phyloP scores from a whole-genome alignment of 2,797 vertebrate genomes.

The Tokudaia tokunoshimensis region DNA sequence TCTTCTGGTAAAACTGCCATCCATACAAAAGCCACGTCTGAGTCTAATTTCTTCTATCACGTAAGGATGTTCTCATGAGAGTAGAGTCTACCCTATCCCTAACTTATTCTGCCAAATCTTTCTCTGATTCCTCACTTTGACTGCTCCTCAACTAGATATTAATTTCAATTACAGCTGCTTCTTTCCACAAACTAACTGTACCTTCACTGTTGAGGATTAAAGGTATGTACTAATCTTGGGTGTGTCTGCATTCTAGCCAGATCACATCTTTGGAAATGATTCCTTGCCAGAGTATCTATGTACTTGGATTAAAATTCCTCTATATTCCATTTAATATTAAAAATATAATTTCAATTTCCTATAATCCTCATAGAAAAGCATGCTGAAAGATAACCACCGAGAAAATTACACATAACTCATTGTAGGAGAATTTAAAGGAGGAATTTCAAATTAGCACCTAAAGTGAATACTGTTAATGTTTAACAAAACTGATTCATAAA shows the following conservation, averaged over 20 bases:
- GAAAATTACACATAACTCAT: slow-evolving; percentile 47
- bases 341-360: neutral
- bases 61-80: neutral
- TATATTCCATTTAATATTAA: neutral
- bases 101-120: neutral
- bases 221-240: neutral
- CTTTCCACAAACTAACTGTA: neutral
- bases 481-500: slow-evolving; percentile 57
- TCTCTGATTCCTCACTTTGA: neutral
- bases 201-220: neutral
- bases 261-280: neutral
- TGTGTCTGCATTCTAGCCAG: neutral
- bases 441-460: neutral
- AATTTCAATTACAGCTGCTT: neutral
- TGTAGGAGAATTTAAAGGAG: neutral
- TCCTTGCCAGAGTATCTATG: neutral
- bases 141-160: neutral
- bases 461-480: neutral
- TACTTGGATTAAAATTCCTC: neutral
- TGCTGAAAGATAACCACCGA: neutral
- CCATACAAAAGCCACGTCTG: neutral
- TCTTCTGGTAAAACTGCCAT: neutral
- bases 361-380: neutral
- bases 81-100: neutral
- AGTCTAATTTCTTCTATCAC: neutral